phyloP scores from a whole-genome alignment of 2,113 vertebrate species.

The Sylvia atricapilla region DNA sequence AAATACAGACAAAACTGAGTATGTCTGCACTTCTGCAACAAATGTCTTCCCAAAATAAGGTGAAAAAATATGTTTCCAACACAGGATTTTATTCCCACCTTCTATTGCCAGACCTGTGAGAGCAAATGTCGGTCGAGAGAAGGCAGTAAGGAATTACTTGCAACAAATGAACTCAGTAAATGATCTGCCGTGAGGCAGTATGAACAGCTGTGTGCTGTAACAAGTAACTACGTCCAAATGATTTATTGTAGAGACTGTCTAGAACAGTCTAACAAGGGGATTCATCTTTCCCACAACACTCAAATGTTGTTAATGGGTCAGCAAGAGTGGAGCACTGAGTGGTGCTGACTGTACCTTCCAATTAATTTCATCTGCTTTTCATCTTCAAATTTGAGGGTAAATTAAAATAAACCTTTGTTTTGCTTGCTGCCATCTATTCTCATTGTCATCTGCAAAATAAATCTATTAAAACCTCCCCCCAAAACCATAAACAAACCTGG shows the following conservation, averaged over 20 bases:
- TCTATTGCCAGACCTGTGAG: not conserved
- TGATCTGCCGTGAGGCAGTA: not conserved
- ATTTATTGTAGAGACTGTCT: not conserved
- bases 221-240: not conserved
- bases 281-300: constrained; percentile 9
- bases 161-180: not conserved
- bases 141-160: not conserved
- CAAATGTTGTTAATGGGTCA: not conserved
- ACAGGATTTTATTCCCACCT: not conserved
- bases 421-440: not conserved
- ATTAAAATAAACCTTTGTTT: not conserved
- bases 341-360: not conserved
- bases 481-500: not conserved
- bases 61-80: not conserved
- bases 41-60: not conserved
- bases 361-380: not conserved
- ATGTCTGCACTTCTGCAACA: not conserved
- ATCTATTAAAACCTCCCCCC: not conserved
- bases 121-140: not conserved
- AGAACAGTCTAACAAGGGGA: not conserved
- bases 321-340: not conserved
- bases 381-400: not conserved
- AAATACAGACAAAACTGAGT: not conserved
- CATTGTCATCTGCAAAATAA: not conserved
- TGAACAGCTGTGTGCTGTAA: not conserved